Evolutionary conservation across 2,797 vertebrate genomes (phyloP).

Genomic region (Hypotaenidia okinawae): DNA sequence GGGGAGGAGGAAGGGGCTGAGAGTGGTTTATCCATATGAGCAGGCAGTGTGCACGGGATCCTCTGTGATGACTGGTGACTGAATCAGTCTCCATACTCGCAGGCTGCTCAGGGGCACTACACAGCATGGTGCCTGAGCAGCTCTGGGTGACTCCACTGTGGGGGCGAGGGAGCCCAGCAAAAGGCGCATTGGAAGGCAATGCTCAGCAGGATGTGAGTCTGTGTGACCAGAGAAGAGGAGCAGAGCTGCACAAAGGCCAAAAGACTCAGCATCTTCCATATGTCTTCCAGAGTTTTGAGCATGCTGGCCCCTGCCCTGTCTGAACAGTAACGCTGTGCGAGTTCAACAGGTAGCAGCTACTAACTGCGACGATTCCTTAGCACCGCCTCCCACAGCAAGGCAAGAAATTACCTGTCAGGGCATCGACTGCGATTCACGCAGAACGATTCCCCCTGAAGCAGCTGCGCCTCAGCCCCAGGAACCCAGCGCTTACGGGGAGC

Average conservation of each 20-base stretch:
- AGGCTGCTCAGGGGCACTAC: accelerated
- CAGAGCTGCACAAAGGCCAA: background rate
- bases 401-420: accelerated
- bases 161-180: accelerated
- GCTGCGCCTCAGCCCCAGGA: background rate
- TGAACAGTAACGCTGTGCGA: accelerated
- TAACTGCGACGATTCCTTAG: background rate
- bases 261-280: accelerated
- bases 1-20: background rate
- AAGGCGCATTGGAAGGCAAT: background rate
- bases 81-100: too few relatives aligned
- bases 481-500: accelerated
- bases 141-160: accelerated
- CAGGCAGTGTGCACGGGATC: background rate
- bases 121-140: accelerated
- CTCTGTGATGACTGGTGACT: accelerated
- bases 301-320: background rate
- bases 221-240: accelerated
- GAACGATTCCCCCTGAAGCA: accelerated
- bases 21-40: accelerated
- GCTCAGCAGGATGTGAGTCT: background rate
- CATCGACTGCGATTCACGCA: background rate
- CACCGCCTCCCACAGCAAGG: accelerated
- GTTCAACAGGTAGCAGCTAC: accelerated
- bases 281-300: accelerated